These are phyloP conservation scores for Synanthedon formicaeformis DNA, from an alignment of 2,888 invertebrate genomes.

Conservation along the genomic window DNA sequence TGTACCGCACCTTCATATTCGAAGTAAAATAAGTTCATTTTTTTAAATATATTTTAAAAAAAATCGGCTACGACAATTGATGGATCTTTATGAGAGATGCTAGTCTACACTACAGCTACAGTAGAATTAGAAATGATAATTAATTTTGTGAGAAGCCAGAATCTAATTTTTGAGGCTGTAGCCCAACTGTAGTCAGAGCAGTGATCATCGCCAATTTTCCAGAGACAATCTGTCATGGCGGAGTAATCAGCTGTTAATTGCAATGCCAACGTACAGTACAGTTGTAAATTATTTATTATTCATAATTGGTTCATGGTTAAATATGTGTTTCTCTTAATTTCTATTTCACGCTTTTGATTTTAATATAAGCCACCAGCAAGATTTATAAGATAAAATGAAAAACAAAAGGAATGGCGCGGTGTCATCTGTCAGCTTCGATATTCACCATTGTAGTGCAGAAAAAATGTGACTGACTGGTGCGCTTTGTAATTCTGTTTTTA, in stretches of 20 bases:
- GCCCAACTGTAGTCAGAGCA: too few species aligned
- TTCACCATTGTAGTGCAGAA: slow-evolving; percentile 57
- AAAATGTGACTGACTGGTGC: slow-evolving; percentile 67
- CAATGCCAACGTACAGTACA: slow-evolving; percentile 50
- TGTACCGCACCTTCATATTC: too few species aligned
- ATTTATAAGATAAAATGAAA: slow-evolving; percentile 3
- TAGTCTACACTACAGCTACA: too few species aligned
- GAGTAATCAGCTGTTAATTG: slow-evolving; percentile 68
- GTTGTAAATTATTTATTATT: slow-evolving; percentile 28
- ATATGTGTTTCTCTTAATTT: slow-evolving; percentile 12
- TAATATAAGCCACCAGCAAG: slow-evolving; percentile 5
- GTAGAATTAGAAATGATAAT: too few species aligned
- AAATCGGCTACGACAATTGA: too few species aligned
- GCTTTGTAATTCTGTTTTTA: slow-evolving; percentile 55
- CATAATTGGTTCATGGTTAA: slow-evolving; percentile 16
- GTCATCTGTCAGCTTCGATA: slow-evolving; percentile 65
- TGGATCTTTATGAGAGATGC: too few species aligned
- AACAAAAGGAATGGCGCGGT: slow-evolving; percentile 59
- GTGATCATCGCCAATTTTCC: not conserved
- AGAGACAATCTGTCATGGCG: slow-evolving; percentile 46
- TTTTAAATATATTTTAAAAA: too few species aligned
- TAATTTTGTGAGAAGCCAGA: too few species aligned
- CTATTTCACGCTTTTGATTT: slow-evolving; percentile 10
- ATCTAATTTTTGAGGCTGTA: too few species aligned
- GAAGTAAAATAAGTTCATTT: too few species aligned